phyloP scores from a whole-genome alignment of 2,888 invertebrate genomes.

The Ectemnius cavifrons region DNA sequence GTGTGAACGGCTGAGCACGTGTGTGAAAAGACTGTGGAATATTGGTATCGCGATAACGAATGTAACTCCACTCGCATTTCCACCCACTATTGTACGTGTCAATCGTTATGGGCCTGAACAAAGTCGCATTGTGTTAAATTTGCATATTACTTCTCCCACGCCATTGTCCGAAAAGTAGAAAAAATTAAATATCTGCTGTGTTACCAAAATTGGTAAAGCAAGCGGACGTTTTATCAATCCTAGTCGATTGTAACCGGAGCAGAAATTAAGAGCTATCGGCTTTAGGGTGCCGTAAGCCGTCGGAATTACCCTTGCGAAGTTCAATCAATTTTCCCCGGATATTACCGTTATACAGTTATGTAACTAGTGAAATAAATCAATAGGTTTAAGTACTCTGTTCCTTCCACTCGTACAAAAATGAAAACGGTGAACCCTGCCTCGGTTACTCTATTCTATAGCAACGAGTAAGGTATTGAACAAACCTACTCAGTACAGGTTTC shows the following conservation, averaged over 20 bases:
- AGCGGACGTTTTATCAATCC: background rate
- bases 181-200: background rate
- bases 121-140: background rate
- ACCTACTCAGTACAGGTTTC: conserved; percentile 20
- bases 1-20: conserved; percentile 40
- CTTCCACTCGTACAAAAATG: too few species aligned
- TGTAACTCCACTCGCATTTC: conserved; percentile 16
- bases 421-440: too few species aligned
- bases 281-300: conserved; percentile 33
- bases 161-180: background rate
- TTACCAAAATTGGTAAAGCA: background rate
- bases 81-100: conserved; percentile 42
- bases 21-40: conserved; percentile 50
- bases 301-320: too few species aligned
- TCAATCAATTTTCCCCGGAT: too few species aligned
- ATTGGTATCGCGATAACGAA: conserved; percentile 50
- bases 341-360: too few species aligned
- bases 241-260: conserved; percentile 40
- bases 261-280: conserved; percentile 56
- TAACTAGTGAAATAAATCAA: conserved; percentile 26
- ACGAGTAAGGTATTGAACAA: conserved; percentile 57
- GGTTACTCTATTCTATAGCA: conserved; percentile 39
- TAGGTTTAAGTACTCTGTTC: conserved; percentile 6
- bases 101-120: background rate
- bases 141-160: conserved; percentile 1